phyloP scores from a whole-genome alignment of 2,797 vertebrate genomes.

The Danionella dracula region DNA sequence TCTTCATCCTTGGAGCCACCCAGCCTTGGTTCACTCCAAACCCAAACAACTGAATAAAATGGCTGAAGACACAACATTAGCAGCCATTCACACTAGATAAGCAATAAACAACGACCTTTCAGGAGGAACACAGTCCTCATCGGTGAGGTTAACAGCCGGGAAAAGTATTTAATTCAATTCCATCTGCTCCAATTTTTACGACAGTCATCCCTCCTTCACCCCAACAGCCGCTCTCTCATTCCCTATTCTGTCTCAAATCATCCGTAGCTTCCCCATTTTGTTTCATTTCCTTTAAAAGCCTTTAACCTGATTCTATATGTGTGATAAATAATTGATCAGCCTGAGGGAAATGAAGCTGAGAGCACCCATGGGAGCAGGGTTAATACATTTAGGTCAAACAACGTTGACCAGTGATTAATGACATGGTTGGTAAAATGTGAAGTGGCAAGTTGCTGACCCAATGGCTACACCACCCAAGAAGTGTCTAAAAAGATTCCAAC shows the following conservation, averaged over 20 bases:
- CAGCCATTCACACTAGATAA: not conserved
- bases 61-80: not conserved
- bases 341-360: constrained; percentile 13
- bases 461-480: not conserved
- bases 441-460: constrained; percentile 33
- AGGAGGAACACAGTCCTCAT: not conserved
- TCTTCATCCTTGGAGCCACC: too few relatives aligned
- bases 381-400: constrained; percentile 33
- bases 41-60: not conserved
- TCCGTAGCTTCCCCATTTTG: constrained; percentile 9
- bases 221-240: not conserved
- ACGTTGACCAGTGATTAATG: constrained; percentile 1
- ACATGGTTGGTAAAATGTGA: constrained; percentile 25
- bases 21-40: not conserved
- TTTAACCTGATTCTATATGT: constrained; percentile 23
- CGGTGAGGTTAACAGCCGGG: not conserved
- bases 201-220: not conserved
- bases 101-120: constrained; percentile 3
- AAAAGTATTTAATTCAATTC: constrained; percentile 20
- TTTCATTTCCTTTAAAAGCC: constrained; percentile 11
- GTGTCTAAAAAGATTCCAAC: constrained; percentile 14
- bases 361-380: constrained; percentile 19
- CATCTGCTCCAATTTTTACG: constrained; percentile 11
- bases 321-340: constrained; percentile 33
- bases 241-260: not conserved